A percentile compares a stretch with the other conserved stretches of the same genome.
phyloP scores from a whole-genome alignment of 2,888 invertebrate species.

The Venusia cambrica region DNA sequence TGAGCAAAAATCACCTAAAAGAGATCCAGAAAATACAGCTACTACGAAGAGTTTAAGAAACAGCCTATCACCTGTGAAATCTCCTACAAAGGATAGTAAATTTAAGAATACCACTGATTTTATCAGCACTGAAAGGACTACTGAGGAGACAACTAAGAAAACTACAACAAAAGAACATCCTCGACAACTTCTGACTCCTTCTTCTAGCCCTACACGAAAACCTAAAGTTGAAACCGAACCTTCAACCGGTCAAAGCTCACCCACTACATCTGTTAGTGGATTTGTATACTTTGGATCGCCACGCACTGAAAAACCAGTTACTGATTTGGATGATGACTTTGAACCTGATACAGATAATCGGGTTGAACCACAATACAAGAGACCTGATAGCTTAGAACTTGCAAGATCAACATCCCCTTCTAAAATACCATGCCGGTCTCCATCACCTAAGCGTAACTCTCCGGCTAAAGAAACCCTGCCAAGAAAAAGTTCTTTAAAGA shows the following conservation, averaged over 20 bases:
- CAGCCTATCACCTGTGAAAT: conserved; percentile 48
- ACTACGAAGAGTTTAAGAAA: conserved; percentile 41
- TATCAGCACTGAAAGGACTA: conserved; percentile 50
- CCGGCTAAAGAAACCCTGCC: conserved; percentile 58
- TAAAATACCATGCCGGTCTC: conserved; percentile 66
- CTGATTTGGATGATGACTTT: conserved; percentile 61
- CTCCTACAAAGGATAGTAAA: conserved; percentile 44
- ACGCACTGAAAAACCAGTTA: conserved; percentile 45
- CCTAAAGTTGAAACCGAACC: conserved; percentile 57
- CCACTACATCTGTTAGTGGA: conserved; percentile 79
- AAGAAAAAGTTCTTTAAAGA: conserved; percentile 72
- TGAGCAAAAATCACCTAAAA: conserved; percentile 34
- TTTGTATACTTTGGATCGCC: conserved; percentile 71
- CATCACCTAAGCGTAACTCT: conserved; percentile 53
- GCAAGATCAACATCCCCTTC: conserved; percentile 56
- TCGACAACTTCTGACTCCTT: conserved; percentile 70
- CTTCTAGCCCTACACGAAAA: conserved; percentile 73
- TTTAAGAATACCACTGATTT: conserved; percentile 54
- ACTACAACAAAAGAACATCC: conserved; percentile 45
- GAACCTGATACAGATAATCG: conserved; percentile 36
- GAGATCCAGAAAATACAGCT: conserved; percentile 32
- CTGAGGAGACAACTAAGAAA: conserved; percentile 52
- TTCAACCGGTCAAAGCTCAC: conserved; percentile 73
- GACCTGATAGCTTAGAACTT: conserved; percentile 41
- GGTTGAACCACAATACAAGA: conserved; percentile 35